Conservation (phyloP, 2,888 invertebrate species). For the Matsumyia berberina region DNA sequence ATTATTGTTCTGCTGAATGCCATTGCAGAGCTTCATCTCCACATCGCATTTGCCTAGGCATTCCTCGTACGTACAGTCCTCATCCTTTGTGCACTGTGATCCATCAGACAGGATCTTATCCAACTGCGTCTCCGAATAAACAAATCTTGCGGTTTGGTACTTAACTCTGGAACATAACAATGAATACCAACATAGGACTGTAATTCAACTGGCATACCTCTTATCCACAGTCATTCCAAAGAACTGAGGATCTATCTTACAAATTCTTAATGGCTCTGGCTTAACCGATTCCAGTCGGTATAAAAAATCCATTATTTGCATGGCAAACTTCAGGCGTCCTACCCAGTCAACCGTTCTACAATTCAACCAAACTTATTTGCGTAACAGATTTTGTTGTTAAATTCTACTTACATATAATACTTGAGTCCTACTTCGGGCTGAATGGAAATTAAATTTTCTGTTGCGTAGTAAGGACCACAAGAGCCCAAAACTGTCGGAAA, state of each 20-base stretch:
- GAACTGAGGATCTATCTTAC: conserved; percentile 81
- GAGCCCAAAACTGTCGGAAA: conserved; percentile 83
- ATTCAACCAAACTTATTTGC: conserved; percentile 12
- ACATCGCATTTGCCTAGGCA: conserved; percentile 82
- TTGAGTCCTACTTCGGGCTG: conserved; percentile 80
- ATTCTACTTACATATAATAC: conserved; percentile 81
- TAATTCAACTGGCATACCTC: conserved; percentile 71
- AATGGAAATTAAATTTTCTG: conserved; percentile 81
- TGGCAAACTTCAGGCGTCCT: conserved; percentile 81
- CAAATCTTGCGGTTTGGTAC: conserved; percentile 82
- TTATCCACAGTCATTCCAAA: conserved; percentile 82
- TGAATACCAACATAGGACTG: not conserved
- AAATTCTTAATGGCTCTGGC: conserved; percentile 83
- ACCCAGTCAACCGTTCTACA: conserved; percentile 81
- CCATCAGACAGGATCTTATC: conserved; percentile 82
- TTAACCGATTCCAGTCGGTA: conserved; percentile 83
- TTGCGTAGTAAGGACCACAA: conserved; percentile 83
- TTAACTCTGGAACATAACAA: conserved; percentile 79
- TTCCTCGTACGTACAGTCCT: conserved; percentile 81
- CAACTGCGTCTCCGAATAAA: conserved; percentile 81
- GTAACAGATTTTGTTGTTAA: not conserved
- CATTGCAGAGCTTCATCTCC: conserved; percentile 79
- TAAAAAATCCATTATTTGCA: conserved; percentile 82
- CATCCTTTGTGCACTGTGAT: conserved; percentile 78
- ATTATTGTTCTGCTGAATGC: conserved; percentile 83